These are phyloP conservation scores for Leistus spinibarbis DNA, from an alignment of 2,888 invertebrate genomes.

Conservation along the genomic window DNA sequence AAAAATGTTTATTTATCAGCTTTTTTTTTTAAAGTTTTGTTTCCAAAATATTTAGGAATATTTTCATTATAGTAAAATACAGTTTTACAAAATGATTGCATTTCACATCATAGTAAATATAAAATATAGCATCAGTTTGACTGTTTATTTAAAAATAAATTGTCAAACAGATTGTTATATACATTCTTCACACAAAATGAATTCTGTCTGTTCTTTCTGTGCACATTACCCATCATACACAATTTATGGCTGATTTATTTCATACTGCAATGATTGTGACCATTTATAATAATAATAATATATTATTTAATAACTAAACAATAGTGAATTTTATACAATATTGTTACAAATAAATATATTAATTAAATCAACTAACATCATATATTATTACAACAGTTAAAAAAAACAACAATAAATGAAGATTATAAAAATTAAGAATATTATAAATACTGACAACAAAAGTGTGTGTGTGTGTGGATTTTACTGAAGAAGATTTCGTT, in stretches of 20 bases:
- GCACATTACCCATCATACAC: slow-evolving; percentile 46
- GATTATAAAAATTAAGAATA: slow-evolving; percentile 33
- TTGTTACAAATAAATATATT: slow-evolving; percentile 25
- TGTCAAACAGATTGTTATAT: background rate
- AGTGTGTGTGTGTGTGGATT: slow-evolving; percentile 35
- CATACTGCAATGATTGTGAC: slow-evolving; percentile 18
- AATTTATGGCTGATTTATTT: slow-evolving; percentile 42
- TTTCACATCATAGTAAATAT: slow-evolving; percentile 31
- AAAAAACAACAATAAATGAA: slow-evolving; percentile 37
- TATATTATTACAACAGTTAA: slow-evolving; percentile 35
- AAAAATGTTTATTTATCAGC: slow-evolving; percentile 5
- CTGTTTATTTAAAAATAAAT: slow-evolving; percentile 19
- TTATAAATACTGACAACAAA: slow-evolving; percentile 40
- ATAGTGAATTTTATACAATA: slow-evolving; percentile 20
- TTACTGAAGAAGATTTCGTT: slow-evolving; percentile 35
- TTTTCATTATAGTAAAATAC: slow-evolving; percentile 33
- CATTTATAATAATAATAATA: slow-evolving; percentile 14
- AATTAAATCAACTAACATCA: slow-evolving; percentile 32
- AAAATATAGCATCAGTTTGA: slow-evolving; percentile 27
- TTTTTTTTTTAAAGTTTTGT: slow-evolving; percentile 17
- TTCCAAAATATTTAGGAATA: slow-evolving; percentile 23
- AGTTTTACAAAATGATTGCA: slow-evolving; percentile 40
- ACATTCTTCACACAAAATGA: slow-evolving; percentile 40
- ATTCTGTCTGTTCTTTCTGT: slow-evolving; percentile 44
- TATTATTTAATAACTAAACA: slow-evolving; percentile 9